phyloP scores from a whole-genome alignment of 64 coral and sea anemone genomes.

The Montipora foliosa region DNA sequence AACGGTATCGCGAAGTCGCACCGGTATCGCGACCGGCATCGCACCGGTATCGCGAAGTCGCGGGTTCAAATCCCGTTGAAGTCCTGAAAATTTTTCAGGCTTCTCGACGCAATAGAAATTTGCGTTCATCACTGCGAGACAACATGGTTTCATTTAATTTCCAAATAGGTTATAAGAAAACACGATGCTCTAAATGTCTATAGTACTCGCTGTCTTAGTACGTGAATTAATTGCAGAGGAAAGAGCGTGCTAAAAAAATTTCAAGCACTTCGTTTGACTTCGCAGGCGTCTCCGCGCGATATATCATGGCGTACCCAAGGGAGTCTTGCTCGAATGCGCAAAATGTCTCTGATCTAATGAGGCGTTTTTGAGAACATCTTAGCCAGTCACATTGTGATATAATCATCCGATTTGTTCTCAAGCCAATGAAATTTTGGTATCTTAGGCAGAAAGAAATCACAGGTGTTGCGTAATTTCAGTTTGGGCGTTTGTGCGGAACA shows the following conservation, averaged over 20 bases:
- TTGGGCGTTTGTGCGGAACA: slow-evolving; percentile 21
- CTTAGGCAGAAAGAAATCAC: not conserved
- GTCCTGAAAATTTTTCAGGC: no score
- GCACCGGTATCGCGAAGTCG: no score
- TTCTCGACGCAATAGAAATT: no score
- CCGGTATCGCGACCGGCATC: no score
- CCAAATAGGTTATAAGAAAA: no score
- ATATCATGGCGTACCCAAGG: not conserved
- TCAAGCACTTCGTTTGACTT: not conserved
- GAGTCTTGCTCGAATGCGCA: not conserved
- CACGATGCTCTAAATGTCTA: no score
- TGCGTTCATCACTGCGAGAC: no score
- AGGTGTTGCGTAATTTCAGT: slow-evolving; percentile 6
- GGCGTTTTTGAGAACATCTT: not conserved
- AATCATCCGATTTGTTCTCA: not conserved
- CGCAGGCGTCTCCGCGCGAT: not conserved
- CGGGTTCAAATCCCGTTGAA: no score
- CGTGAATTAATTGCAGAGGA: no score
- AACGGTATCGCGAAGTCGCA: no score
- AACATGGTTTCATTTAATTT: no score
- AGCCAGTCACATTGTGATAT: not conserved
- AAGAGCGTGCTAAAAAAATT: not conserved
- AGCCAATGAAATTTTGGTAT: not conserved
- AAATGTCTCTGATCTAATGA: slow-evolving; percentile 15
- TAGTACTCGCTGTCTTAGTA: no score